These are phyloP conservation scores for Rhizoglyphus robini DNA, from an alignment of 1,140 invertebrate species.

Conservation along the genomic window DNA sequence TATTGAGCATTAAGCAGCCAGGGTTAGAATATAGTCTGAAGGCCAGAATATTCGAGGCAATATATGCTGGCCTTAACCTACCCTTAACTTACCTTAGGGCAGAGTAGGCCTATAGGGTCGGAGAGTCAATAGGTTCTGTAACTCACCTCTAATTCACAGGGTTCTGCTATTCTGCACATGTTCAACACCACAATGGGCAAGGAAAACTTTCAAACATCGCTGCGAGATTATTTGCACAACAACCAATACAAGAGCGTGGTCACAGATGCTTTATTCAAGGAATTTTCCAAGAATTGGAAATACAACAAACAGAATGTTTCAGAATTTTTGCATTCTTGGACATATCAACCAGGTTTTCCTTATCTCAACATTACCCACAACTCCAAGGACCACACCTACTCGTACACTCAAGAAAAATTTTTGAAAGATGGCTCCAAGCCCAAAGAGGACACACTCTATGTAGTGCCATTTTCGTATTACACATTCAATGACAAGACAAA, in stretches of 20 bases:
- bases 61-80: too few relatives aligned
- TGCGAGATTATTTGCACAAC: slow-evolving; percentile 24
- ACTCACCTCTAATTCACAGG: slow-evolving; percentile 59
- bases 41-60: too few relatives aligned
- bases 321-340: slow-evolving; percentile 82
- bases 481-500: neutral
- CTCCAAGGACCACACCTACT: slow-evolving; percentile 34
- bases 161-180: slow-evolving; percentile 73
- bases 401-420: slow-evolving; percentile 4
- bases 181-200: slow-evolving; percentile 88
- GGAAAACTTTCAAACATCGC: slow-evolving; percentile 31
- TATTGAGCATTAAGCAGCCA: too few relatives aligned
- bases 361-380: slow-evolving; percentile 48
- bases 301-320: slow-evolving; percentile 36
- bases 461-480: slow-evolving; percentile 4
- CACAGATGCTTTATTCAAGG: slow-evolving; percentile 23
- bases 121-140: too few relatives aligned
- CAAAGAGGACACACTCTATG: neutral
- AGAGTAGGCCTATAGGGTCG: too few relatives aligned
- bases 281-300: slow-evolving; percentile 25
- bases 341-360: slow-evolving; percentile 77
- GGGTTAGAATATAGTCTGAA: too few relatives aligned
- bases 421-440: slow-evolving; percentile 9
- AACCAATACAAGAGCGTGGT: slow-evolving; percentile 23
- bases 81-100: too few relatives aligned